phyloP scores from a whole-genome alignment of 2,797 vertebrate species.

The Lepus oiostolus region DNA sequence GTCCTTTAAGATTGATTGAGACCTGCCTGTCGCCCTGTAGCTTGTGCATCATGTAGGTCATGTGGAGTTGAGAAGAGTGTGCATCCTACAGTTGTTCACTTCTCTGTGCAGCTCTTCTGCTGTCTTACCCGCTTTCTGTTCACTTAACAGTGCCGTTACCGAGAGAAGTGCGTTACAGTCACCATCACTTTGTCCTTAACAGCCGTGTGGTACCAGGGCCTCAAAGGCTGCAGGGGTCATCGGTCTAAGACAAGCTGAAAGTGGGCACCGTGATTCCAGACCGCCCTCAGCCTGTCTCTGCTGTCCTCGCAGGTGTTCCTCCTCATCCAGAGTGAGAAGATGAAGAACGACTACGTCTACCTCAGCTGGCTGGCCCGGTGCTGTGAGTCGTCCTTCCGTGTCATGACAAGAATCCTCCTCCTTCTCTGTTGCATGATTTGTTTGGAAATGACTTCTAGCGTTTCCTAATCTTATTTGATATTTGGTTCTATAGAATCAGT shows the following conservation, averaged over 20 bases:
- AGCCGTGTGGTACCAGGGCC: too few relatives aligned
- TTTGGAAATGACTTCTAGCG: constrained; percentile 68
- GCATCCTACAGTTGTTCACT: neutral
- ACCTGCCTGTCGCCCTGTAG: neutral
- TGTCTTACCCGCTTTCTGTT: neutral
- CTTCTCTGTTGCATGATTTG: constrained; percentile 74
- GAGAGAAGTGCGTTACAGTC: neutral
- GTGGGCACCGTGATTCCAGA: neutral
- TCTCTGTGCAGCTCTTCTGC: neutral
- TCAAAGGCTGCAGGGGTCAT: neutral
- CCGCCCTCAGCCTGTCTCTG: constrained; percentile 57
- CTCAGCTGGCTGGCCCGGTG: constrained; percentile 98
- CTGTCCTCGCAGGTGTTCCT: constrained; percentile 93
- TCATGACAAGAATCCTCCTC: constrained; percentile 81
- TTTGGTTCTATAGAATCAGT: constrained; percentile 74
- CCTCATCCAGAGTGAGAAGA: constrained; percentile 97
- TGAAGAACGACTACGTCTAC: constrained; percentile 97
- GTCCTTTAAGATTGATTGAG: neutral
- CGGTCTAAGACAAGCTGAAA: neutral
- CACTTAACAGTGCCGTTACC: neutral
- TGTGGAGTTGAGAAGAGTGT: neutral
- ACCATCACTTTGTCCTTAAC: neutral
- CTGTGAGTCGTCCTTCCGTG: constrained; percentile 92
- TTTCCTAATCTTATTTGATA: constrained; percentile 77
- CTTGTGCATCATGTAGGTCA: neutral